Base-by-base conservation (phyloP, 2,797 vertebrate species). In the Psittacula derbiana region DNA sequence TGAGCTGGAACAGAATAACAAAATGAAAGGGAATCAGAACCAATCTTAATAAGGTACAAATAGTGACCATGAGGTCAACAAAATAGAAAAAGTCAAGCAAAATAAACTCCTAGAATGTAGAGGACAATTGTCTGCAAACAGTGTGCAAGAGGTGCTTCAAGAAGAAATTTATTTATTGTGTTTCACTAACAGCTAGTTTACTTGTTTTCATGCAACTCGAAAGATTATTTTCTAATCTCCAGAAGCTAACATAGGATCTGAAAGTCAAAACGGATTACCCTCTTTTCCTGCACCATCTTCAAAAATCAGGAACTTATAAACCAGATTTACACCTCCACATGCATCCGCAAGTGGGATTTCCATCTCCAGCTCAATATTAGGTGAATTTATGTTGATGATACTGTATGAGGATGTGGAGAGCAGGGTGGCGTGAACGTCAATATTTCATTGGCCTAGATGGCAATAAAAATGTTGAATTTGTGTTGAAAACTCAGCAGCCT, bases 61-160 rank as follows among this genome's bases (percentile, higher is more conserved):
- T 46, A 14, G 5, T 20, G 16, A 86, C n/a, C 7, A 14, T 19
- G 31, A 43, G 8, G 3, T 60, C 19, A 62, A 31, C 8, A 65
- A 61, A 75, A 41, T 12, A 31, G 23, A 16, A 67, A 43, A 58
- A 43, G 20, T 46, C 8, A n/a, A 50, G 27, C 4, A 92, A 78
- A 62, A 27, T n/a, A 31, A 53, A 23, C 7, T 60, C 15, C 4
- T 25, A 44, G 18, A 0, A 0, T 31, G 11, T 20, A 40, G 20
- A 83, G 83, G 19, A 3, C 11, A 17, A 19, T 46, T 49, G 2
- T 24, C 40, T 55, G 25, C 27, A 57, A 86, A 40, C 6, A 31
- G 8, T 16, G 11, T 15, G 27, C 11, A 33, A 55, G 50, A 86
- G 31, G 6, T 50, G 20, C 14, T 83, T 62, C 44, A 38, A 64